Evolutionary conservation across 2,888 invertebrate genomes (phyloP).

Genomic region (Mycalesis mineus): DNA sequence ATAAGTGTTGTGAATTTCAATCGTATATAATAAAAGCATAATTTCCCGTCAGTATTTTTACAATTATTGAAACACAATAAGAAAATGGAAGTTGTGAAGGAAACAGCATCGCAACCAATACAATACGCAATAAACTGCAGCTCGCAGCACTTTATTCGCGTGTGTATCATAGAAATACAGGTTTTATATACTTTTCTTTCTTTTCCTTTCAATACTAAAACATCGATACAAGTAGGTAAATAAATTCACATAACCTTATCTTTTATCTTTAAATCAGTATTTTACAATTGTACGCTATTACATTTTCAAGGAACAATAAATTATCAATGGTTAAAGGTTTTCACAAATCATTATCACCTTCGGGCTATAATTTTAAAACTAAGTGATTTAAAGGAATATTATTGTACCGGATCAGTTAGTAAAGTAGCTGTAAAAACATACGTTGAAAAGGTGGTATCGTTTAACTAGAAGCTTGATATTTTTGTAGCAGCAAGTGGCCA

Average conservation of each 20-base stretch:
- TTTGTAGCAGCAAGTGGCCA: too few species aligned
- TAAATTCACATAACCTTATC: background rate
- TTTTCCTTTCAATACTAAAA: background rate
- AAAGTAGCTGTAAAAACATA: too few species aligned
- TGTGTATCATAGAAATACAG: constrained; percentile 35
- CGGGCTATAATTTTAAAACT: background rate
- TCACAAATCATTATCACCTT: background rate
- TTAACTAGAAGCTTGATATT: too few species aligned
- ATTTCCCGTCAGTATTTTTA: constrained; percentile 2
- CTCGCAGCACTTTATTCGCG: constrained; percentile 23
- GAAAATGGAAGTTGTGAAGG: constrained; percentile 13
- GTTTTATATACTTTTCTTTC: constrained; percentile 31
- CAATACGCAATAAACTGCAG: constrained; percentile 26
- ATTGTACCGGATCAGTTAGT: too few species aligned
- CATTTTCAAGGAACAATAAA: background rate
- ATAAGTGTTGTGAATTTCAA: background rate
- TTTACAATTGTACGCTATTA: background rate
- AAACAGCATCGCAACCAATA: constrained; percentile 18
- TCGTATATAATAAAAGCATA: background rate
- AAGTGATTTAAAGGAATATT: background rate
- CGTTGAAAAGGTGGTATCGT: too few species aligned
- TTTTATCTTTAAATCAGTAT: background rate
- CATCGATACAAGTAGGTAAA: background rate
- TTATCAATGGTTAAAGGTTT: background rate
- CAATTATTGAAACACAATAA: constrained; percentile 10